Base-by-base conservation (phyloP, 2,797 vertebrate genomes). In the Helarctos malayanus region DNA sequence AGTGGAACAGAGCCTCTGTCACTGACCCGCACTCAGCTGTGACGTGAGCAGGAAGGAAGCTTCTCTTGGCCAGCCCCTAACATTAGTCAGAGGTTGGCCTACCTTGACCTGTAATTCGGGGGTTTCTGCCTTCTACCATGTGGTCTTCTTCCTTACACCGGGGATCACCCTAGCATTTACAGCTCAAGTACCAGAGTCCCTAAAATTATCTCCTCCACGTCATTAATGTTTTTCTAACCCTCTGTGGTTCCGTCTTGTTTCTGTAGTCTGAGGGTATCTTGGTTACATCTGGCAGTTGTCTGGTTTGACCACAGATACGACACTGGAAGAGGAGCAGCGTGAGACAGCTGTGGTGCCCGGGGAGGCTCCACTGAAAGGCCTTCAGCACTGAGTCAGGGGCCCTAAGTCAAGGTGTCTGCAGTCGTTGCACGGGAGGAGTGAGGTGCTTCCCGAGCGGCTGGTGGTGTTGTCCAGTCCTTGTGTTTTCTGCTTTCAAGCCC, bases 201-300 rank as follows among this genome's bases (percentile, higher is more conserved):
- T 16, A 35, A 41, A 61, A 3, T 57, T 3, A 56, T 47, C n/a
- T 69, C 59, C 14, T 59, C 82, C 14, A 7, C 32, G 38, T 52
- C 29, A 2, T n/a, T 27, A 19, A 52, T 21, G n/a, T 78, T 82
- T 73, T 23, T n/a, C 68, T 6, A 68, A 1, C 14, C 4, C 5
- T 78, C 19, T 61, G 59, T 54, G 45, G 11, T 65, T 49, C 49
- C 11, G 4, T 75, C 79, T 23, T 59, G 23, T 91, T 92, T 89
- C 76, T 87, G 54, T 3, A 41, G 78, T 63, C 47, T 56, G 45
- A 96, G 29, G 14, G 2, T 27, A 83, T 57, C 82, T 81, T 96
- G 41, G 69, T 75, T 45, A 47, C 52, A 75, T 52, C 41, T 69
- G 68, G 61, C 16, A 76, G 45, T 47, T 47, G 11, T 14, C 25